Conservation (phyloP, 1,140 invertebrate species). For the Carposina sasakii region DNA sequence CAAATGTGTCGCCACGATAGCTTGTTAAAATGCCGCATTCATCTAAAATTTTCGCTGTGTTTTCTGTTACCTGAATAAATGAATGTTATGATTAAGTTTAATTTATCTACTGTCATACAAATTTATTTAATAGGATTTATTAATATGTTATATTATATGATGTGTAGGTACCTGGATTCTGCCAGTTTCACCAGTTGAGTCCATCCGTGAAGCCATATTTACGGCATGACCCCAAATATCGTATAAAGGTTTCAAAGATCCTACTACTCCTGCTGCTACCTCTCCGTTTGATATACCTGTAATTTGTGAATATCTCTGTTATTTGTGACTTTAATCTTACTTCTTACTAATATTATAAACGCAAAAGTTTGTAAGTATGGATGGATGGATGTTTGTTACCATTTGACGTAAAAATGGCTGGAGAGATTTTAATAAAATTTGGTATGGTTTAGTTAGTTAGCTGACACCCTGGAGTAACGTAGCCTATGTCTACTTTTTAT, state of each 20-base stretch:
- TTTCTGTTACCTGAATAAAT: constrained; percentile 77
- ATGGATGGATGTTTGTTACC: too few relatives aligned
- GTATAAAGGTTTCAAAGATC: constrained; percentile 89
- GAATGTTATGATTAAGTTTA: not conserved
- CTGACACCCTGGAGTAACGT: too few relatives aligned
- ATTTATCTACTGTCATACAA: too few relatives aligned
- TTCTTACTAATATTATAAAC: too few relatives aligned
- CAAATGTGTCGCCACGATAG: constrained; percentile 79
- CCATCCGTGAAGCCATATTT: constrained; percentile 95
- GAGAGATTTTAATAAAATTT: not conserved
- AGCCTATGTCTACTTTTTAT: too few relatives aligned
- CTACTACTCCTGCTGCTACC: constrained; percentile 93
- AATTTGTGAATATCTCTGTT: too few relatives aligned
- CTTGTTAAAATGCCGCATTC: constrained; percentile 80
- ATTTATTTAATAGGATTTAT: too few relatives aligned
- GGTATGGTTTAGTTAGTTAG: too few relatives aligned
- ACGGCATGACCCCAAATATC: constrained; percentile 97
- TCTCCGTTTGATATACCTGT: constrained; percentile 86
- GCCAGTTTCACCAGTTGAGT: constrained; percentile 84
- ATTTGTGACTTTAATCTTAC: too few relatives aligned
- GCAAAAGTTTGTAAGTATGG: too few relatives aligned
- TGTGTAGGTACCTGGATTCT: constrained; percentile 80
- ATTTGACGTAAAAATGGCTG: too few relatives aligned
- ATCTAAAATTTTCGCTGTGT: constrained; percentile 80
- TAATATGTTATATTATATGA: not conserved